Conservation (phyloP, 2,888 invertebrate species). For the Ernsta delagoae region DNA sequence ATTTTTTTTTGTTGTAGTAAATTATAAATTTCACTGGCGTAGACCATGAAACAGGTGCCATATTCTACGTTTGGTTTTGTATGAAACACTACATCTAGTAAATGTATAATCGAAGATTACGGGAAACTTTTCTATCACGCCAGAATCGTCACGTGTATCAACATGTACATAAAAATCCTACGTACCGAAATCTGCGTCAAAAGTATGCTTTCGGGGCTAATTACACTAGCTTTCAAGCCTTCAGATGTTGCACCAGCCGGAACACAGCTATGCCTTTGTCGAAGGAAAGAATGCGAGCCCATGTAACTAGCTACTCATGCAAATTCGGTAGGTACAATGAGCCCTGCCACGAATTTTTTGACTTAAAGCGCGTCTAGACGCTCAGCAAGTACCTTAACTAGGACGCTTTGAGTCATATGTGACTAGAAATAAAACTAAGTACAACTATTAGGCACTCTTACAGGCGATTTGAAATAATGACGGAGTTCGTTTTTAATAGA, state of each 20-base stretch:
- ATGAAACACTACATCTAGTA: too few species aligned
- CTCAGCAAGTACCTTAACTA: conserved; percentile 1
- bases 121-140: too few species aligned
- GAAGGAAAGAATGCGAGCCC: conserved; percentile 28
- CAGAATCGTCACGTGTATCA: too few species aligned
- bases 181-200: conserved; percentile 24
- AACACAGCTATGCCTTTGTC: conserved; percentile 32
- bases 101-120: too few species aligned
- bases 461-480: too few species aligned
- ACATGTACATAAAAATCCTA: neutral
- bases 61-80: too few species aligned
- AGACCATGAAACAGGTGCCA: too few species aligned
- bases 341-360: conserved; percentile 17
- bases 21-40: too few species aligned
- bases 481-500: too few species aligned
- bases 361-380: conserved; percentile 8
- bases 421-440: neutral
- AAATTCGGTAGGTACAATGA: conserved; percentile 25
- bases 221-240: conserved; percentile 28
- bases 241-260: conserved; percentile 23
- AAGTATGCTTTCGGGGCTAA: conserved; percentile 34
- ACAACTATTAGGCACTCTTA: neutral
- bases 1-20: too few species aligned
- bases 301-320: conserved; percentile 14
- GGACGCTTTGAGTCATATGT: neutral